Evolutionary conservation across 2,113 vertebrate genomes (phyloP).

Genomic region (Lipotes vexillifer): DNA sequence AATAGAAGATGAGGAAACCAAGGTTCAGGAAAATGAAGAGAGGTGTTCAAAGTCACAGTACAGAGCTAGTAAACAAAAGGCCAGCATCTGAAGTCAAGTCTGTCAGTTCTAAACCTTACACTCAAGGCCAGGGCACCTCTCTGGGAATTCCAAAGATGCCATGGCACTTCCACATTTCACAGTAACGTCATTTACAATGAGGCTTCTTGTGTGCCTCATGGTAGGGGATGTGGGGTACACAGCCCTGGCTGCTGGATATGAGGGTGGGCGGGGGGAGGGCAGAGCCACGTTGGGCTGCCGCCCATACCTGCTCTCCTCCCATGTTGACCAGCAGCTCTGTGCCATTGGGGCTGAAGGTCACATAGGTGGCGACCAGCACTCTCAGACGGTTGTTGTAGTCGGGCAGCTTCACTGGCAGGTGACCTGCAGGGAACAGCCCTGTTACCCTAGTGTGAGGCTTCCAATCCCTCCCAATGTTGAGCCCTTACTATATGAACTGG

Average conservation of each 20-base stretch:
- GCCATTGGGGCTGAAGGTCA: conserved; percentile 98
- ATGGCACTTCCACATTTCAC: not conserved
- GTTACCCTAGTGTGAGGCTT: not conserved
- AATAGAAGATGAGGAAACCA: not conserved
- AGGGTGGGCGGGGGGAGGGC: accelerated
- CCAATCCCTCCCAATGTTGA: not conserved
- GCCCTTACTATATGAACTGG: not conserved
- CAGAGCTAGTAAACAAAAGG: not conserved
- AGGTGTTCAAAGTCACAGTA: not conserved
- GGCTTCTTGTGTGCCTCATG: not conserved
- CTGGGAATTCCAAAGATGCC: not conserved
- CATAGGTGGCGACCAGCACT: conserved; percentile 96
- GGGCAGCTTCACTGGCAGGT: conserved; percentile 94
- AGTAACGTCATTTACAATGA: not conserved
- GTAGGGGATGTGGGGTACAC: not conserved
- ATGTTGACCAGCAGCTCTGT: conserved; percentile 98
- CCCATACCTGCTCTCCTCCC: conserved; percentile 96
- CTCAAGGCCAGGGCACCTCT: not conserved
- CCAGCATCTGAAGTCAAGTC: not conserved
- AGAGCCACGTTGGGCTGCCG: not conserved
- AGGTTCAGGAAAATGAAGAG: conserved; percentile 23
- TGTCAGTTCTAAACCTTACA: not conserved
- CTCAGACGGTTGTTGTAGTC: conserved; percentile 97
- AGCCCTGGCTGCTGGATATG: not conserved
- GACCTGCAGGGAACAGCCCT: conserved; percentile 81